Conservation (phyloP, 2,797 vertebrate genomes). For the Meriones psammophilus region DNA sequence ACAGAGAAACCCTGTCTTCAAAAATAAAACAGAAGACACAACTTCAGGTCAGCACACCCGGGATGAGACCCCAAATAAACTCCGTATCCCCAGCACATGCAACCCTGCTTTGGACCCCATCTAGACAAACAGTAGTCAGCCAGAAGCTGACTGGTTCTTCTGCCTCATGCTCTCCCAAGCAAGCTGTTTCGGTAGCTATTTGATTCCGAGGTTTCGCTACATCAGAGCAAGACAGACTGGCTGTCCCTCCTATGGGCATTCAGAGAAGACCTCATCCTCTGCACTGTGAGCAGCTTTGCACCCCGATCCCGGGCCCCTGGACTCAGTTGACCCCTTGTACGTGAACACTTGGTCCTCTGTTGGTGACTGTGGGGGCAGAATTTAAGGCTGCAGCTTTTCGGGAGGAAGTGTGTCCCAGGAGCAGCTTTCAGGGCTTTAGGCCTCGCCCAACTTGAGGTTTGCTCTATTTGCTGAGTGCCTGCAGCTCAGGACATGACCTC, state of each 20-base stretch:
- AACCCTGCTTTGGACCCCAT: background rate
- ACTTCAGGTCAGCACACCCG: background rate
- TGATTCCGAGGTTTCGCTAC: background rate
- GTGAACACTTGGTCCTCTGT: background rate
- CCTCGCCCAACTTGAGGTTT: too few relatives aligned
- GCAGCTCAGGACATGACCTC: background rate
- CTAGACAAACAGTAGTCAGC: background rate
- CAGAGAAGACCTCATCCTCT: background rate
- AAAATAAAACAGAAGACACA: background rate
- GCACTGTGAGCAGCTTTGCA: background rate
- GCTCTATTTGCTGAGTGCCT: background rate
- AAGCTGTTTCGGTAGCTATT: background rate
- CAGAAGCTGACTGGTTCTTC: background rate
- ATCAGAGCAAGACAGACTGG: background rate
- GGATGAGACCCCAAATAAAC: background rate
- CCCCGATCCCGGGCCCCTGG: background rate
- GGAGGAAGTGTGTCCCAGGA: background rate
- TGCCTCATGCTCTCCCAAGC: background rate
- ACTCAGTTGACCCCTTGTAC: background rate
- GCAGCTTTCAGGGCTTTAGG: background rate
- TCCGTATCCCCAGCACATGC: accelerated
- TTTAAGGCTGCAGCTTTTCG: background rate
- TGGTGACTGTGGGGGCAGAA: background rate
- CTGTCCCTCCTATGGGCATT: background rate
- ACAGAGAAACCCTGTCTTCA: background rate